A percentile compares a stretch with the other conserved stretches of the same genome.
These are phyloP conservation scores for Anguilla japonica DNA, from an alignment of 2,113 vertebrate genomes.

Conservation along the genomic window DNA sequence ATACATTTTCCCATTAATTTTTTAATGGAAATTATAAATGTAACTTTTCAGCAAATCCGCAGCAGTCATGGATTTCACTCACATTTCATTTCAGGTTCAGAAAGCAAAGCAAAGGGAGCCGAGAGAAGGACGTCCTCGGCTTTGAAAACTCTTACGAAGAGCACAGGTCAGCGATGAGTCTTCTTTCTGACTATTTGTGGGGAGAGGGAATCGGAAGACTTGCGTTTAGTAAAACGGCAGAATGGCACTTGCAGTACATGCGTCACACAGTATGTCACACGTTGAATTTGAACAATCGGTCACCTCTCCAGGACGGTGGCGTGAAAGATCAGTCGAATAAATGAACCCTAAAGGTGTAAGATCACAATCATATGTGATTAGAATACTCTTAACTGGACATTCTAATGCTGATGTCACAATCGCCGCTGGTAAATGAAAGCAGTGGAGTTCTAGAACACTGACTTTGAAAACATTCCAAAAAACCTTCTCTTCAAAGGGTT, in stretches of 20 bases:
- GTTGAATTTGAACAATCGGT: no score
- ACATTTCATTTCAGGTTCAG: conserved; percentile 37
- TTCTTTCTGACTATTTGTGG: neutral
- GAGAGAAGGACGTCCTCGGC: neutral
- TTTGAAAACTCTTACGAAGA: fast-evolving
- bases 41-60: neutral
- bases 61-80: neutral
- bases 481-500: no score
- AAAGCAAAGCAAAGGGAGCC: neutral
- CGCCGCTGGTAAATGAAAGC: neutral
- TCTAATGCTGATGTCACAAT: neutral
- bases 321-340: neutral
- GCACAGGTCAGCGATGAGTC: conserved; percentile 31
- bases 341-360: neutral
- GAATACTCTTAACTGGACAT: neutral
- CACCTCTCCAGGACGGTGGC: neutral
- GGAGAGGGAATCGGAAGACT: neutral
- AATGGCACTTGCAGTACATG: neutral
- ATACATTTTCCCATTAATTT: neutral
- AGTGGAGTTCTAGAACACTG: neutral
- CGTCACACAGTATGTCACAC: neutral
- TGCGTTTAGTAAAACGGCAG: no score
- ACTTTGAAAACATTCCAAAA: neutral
- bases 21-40: no score
- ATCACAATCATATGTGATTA: neutral